Conservation (phyloP, 2,113 vertebrate species). For the Onychorhynchus coronatus region DNA sequence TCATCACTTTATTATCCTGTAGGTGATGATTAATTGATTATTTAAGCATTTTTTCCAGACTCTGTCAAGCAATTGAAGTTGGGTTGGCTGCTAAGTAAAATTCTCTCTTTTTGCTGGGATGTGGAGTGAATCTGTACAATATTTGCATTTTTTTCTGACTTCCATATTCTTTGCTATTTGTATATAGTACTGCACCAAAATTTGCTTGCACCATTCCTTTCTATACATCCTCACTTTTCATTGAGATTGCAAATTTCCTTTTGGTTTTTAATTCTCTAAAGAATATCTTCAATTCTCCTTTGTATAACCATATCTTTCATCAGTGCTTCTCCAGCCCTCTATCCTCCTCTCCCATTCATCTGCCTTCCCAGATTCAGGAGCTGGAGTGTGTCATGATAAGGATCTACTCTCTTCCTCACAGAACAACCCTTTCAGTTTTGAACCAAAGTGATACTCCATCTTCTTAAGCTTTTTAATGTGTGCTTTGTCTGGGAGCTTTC, state of each 20-base stretch:
- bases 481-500: neutral
- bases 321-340: neutral
- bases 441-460: neutral
- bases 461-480: neutral
- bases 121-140: neutral
- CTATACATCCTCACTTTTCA: neutral
- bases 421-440: neutral
- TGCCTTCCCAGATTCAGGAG: accelerated
- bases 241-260: neutral
- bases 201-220: neutral
- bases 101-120: neutral
- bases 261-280: neutral
- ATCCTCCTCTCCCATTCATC: neutral
- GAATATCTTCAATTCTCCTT: neutral
- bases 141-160: neutral
- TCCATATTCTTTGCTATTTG: neutral
- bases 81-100: neutral
- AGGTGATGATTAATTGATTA: neutral
- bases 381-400: neutral
- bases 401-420: neutral
- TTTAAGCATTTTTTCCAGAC: neutral
- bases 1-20: neutral
- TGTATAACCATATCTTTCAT: neutral
- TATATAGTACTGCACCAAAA: neutral
- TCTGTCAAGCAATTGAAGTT: neutral